A percentile compares a stretch with the other conserved stretches of the same genome.
Evolutionary conservation across 2,888 invertebrate species (phyloP).

Genomic region (Parnassius mnemosyne): DNA sequence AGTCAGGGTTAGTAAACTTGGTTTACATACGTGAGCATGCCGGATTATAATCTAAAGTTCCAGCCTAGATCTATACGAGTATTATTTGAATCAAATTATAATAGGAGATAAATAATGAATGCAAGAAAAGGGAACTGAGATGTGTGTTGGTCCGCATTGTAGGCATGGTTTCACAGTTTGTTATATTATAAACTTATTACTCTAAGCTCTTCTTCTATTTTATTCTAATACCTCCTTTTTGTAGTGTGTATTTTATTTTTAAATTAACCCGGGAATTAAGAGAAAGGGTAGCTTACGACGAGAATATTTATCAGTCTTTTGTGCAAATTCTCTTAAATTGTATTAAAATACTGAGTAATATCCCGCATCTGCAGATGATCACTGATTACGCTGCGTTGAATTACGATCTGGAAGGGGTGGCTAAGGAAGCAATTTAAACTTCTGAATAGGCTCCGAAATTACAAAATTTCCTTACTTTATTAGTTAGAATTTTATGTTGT

Average conservation of each 20-base stretch:
- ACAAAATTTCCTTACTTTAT: constrained; percentile 25
- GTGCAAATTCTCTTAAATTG: constrained; percentile 18
- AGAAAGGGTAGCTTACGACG: not conserved
- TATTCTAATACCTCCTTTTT: not conserved
- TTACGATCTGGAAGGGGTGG: constrained; percentile 23
- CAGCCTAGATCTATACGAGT: no score
- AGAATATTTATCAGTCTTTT: constrained; percentile 12
- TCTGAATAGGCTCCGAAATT: constrained; percentile 29
- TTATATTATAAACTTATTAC: no score
- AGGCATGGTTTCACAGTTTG: no score
- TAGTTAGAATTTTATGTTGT: constrained; percentile 24
- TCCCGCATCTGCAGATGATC: constrained; percentile 27
- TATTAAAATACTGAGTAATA: constrained; percentile 22
- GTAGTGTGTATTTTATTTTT: not conserved
- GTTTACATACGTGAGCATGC: no score
- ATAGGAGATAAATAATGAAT: no score
- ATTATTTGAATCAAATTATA: no score
- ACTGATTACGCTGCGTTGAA: constrained; percentile 24
- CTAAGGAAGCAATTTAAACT: constrained; percentile 30
- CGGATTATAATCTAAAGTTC: no score
- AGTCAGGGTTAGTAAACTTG: no score
- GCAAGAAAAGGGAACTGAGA: no score
- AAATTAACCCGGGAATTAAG: not conserved
- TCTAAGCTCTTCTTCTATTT: no score
- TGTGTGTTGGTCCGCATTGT: no score